These are phyloP conservation scores for Apamea monoglypha DNA, from an alignment of 2,888 invertebrate genomes.

Conservation along the genomic window DNA sequence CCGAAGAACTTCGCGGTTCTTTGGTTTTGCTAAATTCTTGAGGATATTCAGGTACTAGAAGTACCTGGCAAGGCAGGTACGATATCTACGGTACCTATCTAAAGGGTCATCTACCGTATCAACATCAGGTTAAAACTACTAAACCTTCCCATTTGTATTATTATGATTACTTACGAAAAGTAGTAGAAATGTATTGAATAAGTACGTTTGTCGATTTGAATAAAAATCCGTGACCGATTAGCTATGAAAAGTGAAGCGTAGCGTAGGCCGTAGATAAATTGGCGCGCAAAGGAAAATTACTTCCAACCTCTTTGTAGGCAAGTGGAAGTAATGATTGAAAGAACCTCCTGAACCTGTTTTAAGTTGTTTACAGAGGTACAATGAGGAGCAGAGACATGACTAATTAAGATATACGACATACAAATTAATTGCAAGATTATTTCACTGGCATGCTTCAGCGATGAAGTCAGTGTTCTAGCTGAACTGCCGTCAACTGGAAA, in stretches of 20 bases:
- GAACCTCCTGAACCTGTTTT: constrained; percentile 30
- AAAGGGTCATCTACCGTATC: neutral
- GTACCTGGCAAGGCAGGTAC: no score
- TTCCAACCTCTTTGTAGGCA: neutral
- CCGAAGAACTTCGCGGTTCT: neutral
- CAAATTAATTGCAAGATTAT: constrained; percentile 76
- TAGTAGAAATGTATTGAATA: neutral
- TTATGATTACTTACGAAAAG: neutral
- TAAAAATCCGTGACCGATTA: neutral
- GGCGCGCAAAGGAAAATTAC: constrained; percentile 11
- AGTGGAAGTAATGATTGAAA: constrained; percentile 21
- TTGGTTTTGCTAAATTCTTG: neutral
- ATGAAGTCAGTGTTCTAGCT: constrained; percentile 75
- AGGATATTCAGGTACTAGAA: neutral
- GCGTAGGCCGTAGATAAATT: neutral
- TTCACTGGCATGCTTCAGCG: constrained; percentile 70
- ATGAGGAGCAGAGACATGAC: constrained; percentile 29
- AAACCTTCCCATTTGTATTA: neutral
- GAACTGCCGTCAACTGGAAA: constrained; percentile 78
- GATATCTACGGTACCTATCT: neutral
- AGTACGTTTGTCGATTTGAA: neutral
- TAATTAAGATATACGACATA: constrained; percentile 74
- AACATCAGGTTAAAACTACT: neutral
- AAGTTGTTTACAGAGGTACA: constrained; percentile 38
- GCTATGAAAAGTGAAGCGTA: neutral